Conservation (phyloP, 2,888 invertebrate genomes). For the Hydropsyche betteni region DNA sequence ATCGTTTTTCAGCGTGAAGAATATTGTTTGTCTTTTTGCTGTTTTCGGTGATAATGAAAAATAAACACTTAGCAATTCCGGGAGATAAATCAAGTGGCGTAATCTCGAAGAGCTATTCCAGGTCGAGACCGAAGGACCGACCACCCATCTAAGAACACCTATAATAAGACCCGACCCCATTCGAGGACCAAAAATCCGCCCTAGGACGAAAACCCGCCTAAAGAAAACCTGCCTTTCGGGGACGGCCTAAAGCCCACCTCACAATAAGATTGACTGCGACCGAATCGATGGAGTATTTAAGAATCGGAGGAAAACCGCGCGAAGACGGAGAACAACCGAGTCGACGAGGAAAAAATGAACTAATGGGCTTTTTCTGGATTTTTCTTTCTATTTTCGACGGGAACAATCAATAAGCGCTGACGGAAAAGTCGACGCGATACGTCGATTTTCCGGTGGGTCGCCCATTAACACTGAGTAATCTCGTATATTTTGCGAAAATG, state of each 20-base stretch:
- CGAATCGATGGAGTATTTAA: slow-evolving; percentile 36
- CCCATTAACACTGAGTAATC: slow-evolving; percentile 37
- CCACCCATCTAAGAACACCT: slow-evolving; percentile 29
- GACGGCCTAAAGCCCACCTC: slow-evolving; percentile 4
- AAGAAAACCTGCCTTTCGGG: background rate
- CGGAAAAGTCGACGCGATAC: slow-evolving; percentile 13
- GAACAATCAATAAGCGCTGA: slow-evolving; percentile 32
- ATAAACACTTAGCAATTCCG: slow-evolving; percentile 34
- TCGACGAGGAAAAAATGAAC: slow-evolving; percentile 27
- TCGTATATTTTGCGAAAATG: background rate
- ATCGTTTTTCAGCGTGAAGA: slow-evolving; percentile 17
- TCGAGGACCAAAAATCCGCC: too few species aligned
- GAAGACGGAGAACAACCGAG: background rate
- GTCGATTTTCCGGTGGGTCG: background rate
- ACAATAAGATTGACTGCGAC: slow-evolving; percentile 37
- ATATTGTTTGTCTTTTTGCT: slow-evolving; percentile 31
- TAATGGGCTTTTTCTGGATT: slow-evolving; percentile 25
- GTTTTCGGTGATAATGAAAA: slow-evolving; percentile 36
- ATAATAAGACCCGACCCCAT: too few species aligned
- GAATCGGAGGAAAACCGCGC: background rate
- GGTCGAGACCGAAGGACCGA: slow-evolving; percentile 22
- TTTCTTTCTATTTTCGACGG: slow-evolving; percentile 4
- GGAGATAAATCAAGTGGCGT: slow-evolving; percentile 37
- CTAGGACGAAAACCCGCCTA: too few species aligned
- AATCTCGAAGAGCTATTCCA: slow-evolving; percentile 39